Evolutionary conservation across 2,113 vertebrate species (phyloP).

Genomic region (Grallaria varia): DNA sequence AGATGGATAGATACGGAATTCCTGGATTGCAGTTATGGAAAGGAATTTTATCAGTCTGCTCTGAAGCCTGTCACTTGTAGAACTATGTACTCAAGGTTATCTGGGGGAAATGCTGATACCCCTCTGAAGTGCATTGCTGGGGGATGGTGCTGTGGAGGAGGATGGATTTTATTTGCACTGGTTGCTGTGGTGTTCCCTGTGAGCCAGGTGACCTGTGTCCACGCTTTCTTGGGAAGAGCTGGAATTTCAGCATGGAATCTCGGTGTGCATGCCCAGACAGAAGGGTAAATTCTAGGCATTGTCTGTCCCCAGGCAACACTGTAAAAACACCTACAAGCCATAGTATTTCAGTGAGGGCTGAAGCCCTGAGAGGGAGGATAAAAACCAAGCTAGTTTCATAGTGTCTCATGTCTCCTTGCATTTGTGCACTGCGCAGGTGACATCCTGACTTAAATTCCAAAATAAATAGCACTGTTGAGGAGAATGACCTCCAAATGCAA

Average conservation of each 20-base stretch:
- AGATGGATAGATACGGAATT: not conserved
- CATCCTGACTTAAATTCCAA: not conserved
- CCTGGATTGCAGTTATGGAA: not conserved
- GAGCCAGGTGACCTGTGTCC: not conserved
- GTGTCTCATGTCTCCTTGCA: not conserved
- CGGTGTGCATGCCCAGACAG: accelerated
- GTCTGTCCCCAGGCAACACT: not conserved
- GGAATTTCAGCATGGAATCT: too few relatives aligned
- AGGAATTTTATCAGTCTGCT: not conserved
- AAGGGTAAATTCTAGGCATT: not conserved
- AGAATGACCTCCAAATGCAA: not conserved
- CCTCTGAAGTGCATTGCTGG: not conserved
- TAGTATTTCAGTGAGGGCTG: not conserved
- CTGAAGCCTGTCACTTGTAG: not conserved
- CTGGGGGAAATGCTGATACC: not conserved
- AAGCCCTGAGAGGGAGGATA: not conserved
- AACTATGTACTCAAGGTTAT: not conserved
- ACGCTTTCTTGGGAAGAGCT: not conserved
- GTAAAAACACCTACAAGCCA: not conserved
- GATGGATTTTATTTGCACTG: not conserved
- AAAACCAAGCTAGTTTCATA: not conserved
- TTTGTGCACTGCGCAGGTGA: not conserved
- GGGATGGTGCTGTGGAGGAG: not conserved
- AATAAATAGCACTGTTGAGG: not conserved
- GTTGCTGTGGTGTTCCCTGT: accelerated